phyloP scores from a whole-genome alignment of 2,888 invertebrate species.

The Alloplasta piceator region DNA sequence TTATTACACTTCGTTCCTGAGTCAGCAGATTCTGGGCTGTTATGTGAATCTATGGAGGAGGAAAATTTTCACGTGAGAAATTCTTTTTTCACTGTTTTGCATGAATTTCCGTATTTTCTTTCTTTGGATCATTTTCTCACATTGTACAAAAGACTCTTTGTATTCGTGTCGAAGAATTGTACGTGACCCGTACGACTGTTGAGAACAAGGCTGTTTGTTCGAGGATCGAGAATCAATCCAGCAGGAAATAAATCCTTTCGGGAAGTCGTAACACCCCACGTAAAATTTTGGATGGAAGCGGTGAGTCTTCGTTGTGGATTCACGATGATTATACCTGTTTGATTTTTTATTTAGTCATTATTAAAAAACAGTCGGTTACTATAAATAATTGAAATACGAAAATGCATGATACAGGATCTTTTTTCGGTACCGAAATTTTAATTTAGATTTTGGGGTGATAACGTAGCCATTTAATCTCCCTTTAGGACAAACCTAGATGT shows the following conservation, averaged over 20 bases:
- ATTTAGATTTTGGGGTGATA: too few species aligned
- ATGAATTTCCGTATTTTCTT: background rate
- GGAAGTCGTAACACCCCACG: conserved; percentile 84
- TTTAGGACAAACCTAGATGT: too few species aligned
- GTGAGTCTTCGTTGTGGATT: conserved; percentile 84
- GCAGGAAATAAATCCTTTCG: conserved; percentile 85
- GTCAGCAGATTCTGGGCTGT: conserved; percentile 89
- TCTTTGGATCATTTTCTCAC: conserved; percentile 83
- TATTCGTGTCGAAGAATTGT: conserved; percentile 89
- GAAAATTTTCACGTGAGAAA: background rate
- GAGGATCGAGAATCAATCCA: conserved; percentile 86
- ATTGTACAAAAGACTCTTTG: conserved; percentile 88
- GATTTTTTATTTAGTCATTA: background rate
- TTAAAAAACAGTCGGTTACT: too few species aligned
- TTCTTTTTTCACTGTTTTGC: background rate
- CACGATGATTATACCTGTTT: conserved; percentile 84
- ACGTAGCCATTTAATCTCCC: too few species aligned
- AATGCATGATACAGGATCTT: too few species aligned
- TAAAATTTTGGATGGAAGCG: conserved; percentile 88
- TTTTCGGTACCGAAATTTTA: too few species aligned
- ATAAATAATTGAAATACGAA: too few species aligned
- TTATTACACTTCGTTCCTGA: conserved; percentile 85
- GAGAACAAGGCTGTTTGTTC: conserved; percentile 87
- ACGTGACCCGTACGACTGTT: conserved; percentile 90
- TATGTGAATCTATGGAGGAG: conserved; percentile 86